These are phyloP conservation scores for Cerceris rybyensis DNA, from an alignment of 2,888 invertebrate genomes.

Conservation along the genomic window DNA sequence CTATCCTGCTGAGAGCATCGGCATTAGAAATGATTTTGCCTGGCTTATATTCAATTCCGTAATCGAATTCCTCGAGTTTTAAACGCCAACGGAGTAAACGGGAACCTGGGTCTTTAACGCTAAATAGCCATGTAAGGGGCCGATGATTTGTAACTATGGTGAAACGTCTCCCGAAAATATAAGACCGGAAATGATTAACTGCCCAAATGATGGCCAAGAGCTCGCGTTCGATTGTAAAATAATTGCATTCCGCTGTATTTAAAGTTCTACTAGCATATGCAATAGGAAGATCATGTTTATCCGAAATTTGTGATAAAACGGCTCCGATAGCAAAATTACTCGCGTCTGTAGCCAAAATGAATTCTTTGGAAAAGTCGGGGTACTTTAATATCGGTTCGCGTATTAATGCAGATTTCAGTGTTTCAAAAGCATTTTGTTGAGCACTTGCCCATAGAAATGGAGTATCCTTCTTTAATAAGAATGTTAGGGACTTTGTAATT, in stretches of 20 bases:
- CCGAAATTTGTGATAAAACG: constrained; percentile 69
- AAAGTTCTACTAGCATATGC: constrained; percentile 75
- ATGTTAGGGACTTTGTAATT: constrained; percentile 66
- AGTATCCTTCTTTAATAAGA: constrained; percentile 53
- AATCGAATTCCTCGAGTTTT: constrained; percentile 73
- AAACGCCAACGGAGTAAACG: constrained; percentile 72
- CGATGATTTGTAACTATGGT: constrained; percentile 66
- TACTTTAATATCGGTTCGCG: constrained; percentile 53
- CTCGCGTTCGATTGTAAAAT: constrained; percentile 77
- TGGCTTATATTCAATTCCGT: constrained; percentile 71
- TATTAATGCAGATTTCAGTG: constrained; percentile 9
- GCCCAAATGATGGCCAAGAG: constrained; percentile 76
- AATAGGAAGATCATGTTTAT: constrained; percentile 68
- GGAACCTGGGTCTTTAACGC: constrained; percentile 70
- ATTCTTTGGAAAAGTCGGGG: constrained; percentile 51
- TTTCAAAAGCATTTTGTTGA: constrained; percentile 46
- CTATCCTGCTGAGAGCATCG: neutral
- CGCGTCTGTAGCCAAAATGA: constrained; percentile 76
- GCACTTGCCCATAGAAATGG: constrained; percentile 57
- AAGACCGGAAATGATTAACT: constrained; percentile 75
- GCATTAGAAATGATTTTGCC: constrained; percentile 46
- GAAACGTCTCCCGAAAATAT: constrained; percentile 77
- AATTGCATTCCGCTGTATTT: constrained; percentile 74
- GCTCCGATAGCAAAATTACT: constrained; percentile 43
- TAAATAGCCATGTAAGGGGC: constrained; percentile 68